Percentiles rank a stretch among this genome's conserved stretches.
Conservation (phyloP, 35 echinoderm and acorn worm genomes). For the Stichopus chloronotus region DNA sequence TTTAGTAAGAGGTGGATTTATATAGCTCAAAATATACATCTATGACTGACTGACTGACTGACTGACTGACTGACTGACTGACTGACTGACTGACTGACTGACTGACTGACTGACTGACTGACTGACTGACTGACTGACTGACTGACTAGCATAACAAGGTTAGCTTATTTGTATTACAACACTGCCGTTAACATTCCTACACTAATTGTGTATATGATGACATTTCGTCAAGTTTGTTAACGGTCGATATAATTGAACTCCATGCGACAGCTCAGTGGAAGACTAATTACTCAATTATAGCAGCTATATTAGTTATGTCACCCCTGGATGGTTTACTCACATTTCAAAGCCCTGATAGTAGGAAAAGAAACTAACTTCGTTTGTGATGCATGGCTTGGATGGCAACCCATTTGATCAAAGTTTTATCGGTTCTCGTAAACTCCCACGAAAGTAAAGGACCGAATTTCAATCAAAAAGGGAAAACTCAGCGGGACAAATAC, state of each 20-base stretch:
- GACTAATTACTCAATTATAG: conserved; percentile 31
- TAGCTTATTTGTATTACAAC: conserved; percentile 36
- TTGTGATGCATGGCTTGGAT: neutral
- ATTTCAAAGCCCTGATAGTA: no score
- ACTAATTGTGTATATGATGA: conserved; percentile 26
- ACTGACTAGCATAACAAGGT: conserved; percentile 8
- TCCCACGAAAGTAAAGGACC: neutral
- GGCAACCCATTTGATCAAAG: neutral
- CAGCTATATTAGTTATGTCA: neutral
- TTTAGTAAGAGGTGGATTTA: no score
- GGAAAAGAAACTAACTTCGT: neutral
- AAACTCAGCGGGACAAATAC: conserved; percentile 20
- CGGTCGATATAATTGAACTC: neutral
- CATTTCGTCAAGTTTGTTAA: conserved; percentile 15
- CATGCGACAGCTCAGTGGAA: neutral
- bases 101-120: no score
- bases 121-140: no score
- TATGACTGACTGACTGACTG: no score
- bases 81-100: no score
- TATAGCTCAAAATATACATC: no score
- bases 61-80: no score
- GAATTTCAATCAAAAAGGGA: conserved; percentile 3
- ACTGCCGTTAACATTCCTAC: conserved; percentile 30
- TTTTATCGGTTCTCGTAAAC: neutral
- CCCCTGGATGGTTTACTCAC: neutral